Conservation (phyloP, 1,140 invertebrate genomes). For the Episyrphus balteatus region DNA sequence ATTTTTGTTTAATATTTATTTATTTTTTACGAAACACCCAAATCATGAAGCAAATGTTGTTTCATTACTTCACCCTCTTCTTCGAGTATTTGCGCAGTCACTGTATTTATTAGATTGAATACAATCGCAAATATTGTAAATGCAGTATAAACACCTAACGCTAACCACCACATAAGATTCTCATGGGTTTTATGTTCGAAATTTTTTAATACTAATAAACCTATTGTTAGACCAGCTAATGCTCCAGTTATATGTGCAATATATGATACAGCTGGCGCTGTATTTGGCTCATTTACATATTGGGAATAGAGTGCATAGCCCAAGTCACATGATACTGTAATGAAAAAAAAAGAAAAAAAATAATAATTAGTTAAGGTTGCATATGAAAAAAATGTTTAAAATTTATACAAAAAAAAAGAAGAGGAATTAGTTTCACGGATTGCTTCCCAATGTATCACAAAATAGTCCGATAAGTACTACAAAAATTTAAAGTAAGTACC, state of each 20-base stretch:
- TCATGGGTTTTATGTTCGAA: slow-evolving; percentile 87
- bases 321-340: slow-evolving; percentile 78
- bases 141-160: slow-evolving; percentile 78
- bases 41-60: slow-evolving; percentile 30
- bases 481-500: too few relatives aligned
- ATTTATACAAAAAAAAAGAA: too few relatives aligned
- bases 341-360: slow-evolving; percentile 6
- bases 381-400: neutral
- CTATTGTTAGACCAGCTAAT: slow-evolving; percentile 76
- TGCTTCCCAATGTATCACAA: too few relatives aligned
- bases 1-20: neutral
- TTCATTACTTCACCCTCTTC: slow-evolving; percentile 29
- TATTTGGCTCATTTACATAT: slow-evolving; percentile 50
- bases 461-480: too few relatives aligned
- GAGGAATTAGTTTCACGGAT: too few relatives aligned
- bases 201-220: slow-evolving; percentile 85
- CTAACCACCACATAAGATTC: slow-evolving; percentile 88
- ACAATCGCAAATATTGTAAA: slow-evolving; percentile 86
- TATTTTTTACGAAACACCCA: slow-evolving; percentile 23
- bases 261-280: slow-evolving; percentile 76
- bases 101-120: slow-evolving; percentile 76
- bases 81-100: slow-evolving; percentile 27
- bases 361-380: slow-evolving; percentile 1
- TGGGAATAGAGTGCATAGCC: slow-evolving; percentile 87
- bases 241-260: slow-evolving; percentile 89